These are phyloP conservation scores for Oplegnathus fasciatus DNA, from an alignment of 2,113 vertebrate species.

Conservation along the genomic window DNA sequence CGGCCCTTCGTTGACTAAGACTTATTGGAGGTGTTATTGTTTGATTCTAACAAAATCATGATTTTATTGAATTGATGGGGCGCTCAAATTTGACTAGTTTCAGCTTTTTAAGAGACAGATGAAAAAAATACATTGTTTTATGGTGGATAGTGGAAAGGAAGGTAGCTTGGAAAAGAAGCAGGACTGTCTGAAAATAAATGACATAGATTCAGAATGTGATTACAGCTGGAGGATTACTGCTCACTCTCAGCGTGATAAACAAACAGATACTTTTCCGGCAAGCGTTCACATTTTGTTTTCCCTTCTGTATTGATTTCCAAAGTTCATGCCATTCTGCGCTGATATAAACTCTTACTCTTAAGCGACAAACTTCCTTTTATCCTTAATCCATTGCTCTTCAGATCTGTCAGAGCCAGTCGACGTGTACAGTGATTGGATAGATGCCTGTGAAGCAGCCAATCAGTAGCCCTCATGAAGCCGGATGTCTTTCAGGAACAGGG, in stretches of 20 bases:
- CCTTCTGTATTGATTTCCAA: background rate
- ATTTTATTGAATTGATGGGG: too few species aligned
- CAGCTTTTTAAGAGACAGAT: too few species aligned
- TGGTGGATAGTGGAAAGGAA: background rate
- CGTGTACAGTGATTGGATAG: constrained; percentile 97
- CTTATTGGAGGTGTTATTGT: too few species aligned
- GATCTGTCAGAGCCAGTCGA: constrained; percentile 96
- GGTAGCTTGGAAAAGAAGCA: background rate
- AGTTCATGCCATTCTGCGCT: background rate
- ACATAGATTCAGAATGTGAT: background rate
- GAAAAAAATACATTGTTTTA: background rate
- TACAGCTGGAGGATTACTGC: background rate
- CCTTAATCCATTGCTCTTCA: constrained; percentile 71
- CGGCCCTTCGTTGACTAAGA: too few species aligned
- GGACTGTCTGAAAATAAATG: background rate
- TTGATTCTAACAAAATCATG: too few species aligned
- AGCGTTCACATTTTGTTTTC: background rate
- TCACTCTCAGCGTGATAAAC: background rate
- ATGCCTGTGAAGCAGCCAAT: constrained; percentile 95
- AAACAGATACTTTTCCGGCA: background rate
- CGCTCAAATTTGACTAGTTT: too few species aligned
- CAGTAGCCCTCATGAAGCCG: constrained; percentile 83
- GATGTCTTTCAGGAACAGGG: constrained; percentile 4
- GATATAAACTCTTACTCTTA: background rate
- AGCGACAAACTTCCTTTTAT: constrained; percentile 9